Base-by-base conservation (phyloP, 2,888 invertebrate species). In the Tigriopus californicus region DNA sequence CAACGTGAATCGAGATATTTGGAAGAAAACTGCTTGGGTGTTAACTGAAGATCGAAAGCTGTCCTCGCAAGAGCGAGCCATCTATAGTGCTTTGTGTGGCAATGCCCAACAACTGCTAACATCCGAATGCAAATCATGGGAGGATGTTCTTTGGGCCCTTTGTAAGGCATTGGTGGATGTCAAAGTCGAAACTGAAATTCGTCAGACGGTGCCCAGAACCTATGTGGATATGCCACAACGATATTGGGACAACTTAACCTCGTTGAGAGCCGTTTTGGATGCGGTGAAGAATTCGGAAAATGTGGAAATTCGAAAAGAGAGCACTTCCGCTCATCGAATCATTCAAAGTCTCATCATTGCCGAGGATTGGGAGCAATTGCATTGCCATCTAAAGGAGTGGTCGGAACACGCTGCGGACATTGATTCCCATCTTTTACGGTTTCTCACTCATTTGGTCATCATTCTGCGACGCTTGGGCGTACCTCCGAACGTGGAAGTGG, bases 141-240 rank as follows among this genome's bases (percentile, higher is more conserved):
- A 86, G 67, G 94, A 95, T 70, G 74, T 83, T 62, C 73, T 94
- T 25, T 95, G 94, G 94, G 85, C 88, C 1, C 82, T 88, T 69
- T 74, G 88, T 63, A 80, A 80, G 67, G 79, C 82, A 0, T 79
- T 87, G 68, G 82, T 91, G 61, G 91, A 92, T 68, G 79, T 83
- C 13, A 77, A 82, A 63, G 88, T 91, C 0, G 92, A 94, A 68
- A 80, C 79, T 60, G 83, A 85, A 71, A 74, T 86, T 33, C 72
- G 83, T 41, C 76, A 78, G 24, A 75, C 76, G 61, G 76, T 78
- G 64, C 68, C 75, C 25, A 76, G 74, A 65, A 70, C 70, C 5
- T 80, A 79, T 64, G 69, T 73, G 20, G 66, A 73, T 1, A 73
- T 82, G 73, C 80, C 82, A 0, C 77, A 78, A n/a, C 76, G 76